A percentile compares a stretch with the other conserved stretches of the same genome.
phyloP scores from a whole-genome alignment of 2,113 vertebrate species.

The Reinhardtius hippoglossoides region DNA sequence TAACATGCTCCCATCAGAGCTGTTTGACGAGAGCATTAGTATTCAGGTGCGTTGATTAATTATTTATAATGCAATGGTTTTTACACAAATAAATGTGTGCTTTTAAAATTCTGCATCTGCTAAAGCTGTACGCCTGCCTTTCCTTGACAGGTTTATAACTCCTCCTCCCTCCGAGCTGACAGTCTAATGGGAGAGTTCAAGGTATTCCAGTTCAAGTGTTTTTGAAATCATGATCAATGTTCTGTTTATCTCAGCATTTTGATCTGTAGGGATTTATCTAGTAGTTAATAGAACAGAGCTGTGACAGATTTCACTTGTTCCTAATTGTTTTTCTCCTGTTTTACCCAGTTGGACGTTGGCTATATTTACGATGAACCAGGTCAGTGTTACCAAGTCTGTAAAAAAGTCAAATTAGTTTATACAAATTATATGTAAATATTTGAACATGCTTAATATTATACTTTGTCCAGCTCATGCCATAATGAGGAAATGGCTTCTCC shows the following conservation, averaged over 20 bases:
- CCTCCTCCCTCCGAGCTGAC: conserved; percentile 91
- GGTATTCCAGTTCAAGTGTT: conserved; percentile 73
- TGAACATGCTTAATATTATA: conserved; percentile 19
- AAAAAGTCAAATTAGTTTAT: not conserved
- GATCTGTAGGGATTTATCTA: not conserved
- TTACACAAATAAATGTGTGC: not conserved
- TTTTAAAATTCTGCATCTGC: not conserved
- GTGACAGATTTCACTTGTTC: not conserved
- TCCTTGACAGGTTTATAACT: conserved; percentile 88
- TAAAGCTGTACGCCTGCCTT: conserved; percentile 4
- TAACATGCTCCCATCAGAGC: conserved; percentile 90
- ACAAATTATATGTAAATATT: not conserved
- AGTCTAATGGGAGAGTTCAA: conserved; percentile 96
- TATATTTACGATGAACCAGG: conserved; percentile 94
- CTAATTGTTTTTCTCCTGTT: conserved; percentile 12
- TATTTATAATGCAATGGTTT: not conserved
- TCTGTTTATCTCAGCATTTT: too few species aligned
- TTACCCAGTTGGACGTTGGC: conserved; percentile 90
- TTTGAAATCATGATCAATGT: too few species aligned
- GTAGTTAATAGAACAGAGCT: not conserved
- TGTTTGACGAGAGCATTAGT: conserved; percentile 91
- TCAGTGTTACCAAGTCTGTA: conserved; percentile 69
- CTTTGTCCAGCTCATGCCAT: conserved; percentile 87
- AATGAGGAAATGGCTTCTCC: conserved; percentile 95
- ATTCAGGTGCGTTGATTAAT: conserved; percentile 85